phyloP scores from a whole-genome alignment of 2,113 vertebrate genomes.

The Stomatorhinus ivindoensis region DNA sequence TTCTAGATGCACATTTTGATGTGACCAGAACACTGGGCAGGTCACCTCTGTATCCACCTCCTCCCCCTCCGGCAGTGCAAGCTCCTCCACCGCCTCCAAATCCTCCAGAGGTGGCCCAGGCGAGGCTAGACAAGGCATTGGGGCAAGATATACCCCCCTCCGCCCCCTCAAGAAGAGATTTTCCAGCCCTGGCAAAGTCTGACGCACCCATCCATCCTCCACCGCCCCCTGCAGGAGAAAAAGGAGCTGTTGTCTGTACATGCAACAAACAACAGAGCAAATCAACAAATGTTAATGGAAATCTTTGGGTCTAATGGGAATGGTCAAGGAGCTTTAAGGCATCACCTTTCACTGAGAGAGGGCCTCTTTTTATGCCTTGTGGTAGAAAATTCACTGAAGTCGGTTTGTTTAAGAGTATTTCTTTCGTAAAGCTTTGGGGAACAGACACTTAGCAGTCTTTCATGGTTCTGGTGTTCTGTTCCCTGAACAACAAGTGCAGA shows the following conservation, averaged over 20 bases:
- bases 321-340: not conserved
- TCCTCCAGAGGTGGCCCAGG: slow-evolving; percentile 75
- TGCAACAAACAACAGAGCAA: not conserved
- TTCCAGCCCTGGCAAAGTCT: slow-evolving; percentile 57
- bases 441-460: no score
- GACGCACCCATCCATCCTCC: slow-evolving; percentile 69
- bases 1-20: not conserved
- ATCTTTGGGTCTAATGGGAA: not conserved
- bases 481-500: no score
- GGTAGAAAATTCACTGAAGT: no score
- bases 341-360: not conserved
- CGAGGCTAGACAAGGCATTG: slow-evolving; percentile 63
- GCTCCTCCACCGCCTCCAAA: slow-evolving; percentile 82
- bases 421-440: no score
- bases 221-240: slow-evolving; percentile 60
- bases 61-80: slow-evolving; percentile 77
- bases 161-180: slow-evolving; percentile 68
- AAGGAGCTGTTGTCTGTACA: not conserved
- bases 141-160: slow-evolving; percentile 72
- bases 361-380: not conserved
- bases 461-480: no score
- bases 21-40: not conserved
- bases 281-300: not conserved
- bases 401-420: no score
- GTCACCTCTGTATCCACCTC: slow-evolving; percentile 77